Evolutionary conservation across 2,888 invertebrate genomes (phyloP), one percentile per base, ranked within the genome.

Genomic region (Drosophila melanosoma): DNA sequence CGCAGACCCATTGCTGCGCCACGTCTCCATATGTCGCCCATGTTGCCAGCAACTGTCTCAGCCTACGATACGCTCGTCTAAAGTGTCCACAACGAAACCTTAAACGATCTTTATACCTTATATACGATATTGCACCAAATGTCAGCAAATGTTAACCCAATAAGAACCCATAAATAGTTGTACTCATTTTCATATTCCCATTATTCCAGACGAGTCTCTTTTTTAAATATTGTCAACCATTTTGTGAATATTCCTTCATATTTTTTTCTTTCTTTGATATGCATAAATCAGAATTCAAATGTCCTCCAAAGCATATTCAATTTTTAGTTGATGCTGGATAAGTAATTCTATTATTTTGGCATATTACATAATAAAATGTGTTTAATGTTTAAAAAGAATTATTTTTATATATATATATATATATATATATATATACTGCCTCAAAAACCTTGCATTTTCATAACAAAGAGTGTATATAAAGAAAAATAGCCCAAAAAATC

Each of bases 41-140:
- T 80, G 56, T 33, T 74, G 67, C 74, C 87, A 45, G 66, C 64
- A 48, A 69, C 64, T 73, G 76, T 79, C 74, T 82, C 82, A 2
- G 79, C 83, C 54, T 93, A 92, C 65, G 92, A 93, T 72, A 93
- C 93, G 71, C 91, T 93, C 65, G 93, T 93, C 64, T 93, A 81
- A 87, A 64, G 17, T n/a, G 42, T 1, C 15, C 38, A 36, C 58
- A 59, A 70, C 68, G 65, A 76, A 71, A 29, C 26, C 15, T 15
- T n/a, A n/a, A 26, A 59, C 32, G n/a, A 26, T 11, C 35, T 40
- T 40, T n/a, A 20, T n/a, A 26, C 38, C 32, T 29, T 4, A 20
- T 15, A 26, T 36, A 72, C 66, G 74, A 79, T 63, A 64, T 56
- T 82, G 83, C 85, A 82, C 66, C 42, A 17, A 17, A 48, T 32